Evolutionary conservation across 30 jellyfish, hydroid and myxozoan species (phyloP).

Genomic region (Hydra vulgaris): DNA sequence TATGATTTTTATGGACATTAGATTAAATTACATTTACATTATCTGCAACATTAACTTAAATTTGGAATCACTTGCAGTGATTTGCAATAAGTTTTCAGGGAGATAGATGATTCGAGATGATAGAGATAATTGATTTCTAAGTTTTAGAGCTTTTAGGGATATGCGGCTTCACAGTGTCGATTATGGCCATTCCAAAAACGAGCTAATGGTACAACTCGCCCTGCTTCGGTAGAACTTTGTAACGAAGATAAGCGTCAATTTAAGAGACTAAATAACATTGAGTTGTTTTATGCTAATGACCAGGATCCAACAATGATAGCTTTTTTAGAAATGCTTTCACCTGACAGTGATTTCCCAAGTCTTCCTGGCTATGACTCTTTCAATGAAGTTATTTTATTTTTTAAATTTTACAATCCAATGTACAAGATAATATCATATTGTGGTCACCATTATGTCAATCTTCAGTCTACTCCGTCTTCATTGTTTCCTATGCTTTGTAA

Average conservation of each 20-base stretch:
- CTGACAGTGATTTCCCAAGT: conserved; percentile 26
- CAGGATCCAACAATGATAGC: conserved; percentile 61
- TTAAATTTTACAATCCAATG: conserved; percentile 78
- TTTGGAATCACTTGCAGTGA: too few species aligned
- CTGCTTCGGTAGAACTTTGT: conserved; percentile 60
- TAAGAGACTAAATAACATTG: conserved; percentile 42
- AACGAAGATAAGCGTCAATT: conserved; percentile 41
- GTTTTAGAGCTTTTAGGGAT: too few species aligned
- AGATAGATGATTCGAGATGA: too few species aligned
- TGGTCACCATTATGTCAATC: conserved; percentile 74
- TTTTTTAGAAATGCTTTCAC: conserved; percentile 52
- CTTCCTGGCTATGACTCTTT: conserved; percentile 61
- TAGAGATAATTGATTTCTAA: too few species aligned
- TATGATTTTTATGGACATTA: too few species aligned
- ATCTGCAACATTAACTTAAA: too few species aligned
- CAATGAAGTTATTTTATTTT: conserved; percentile 51
- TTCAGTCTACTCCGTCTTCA: conserved; percentile 38
- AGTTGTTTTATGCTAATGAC: conserved; percentile 45
- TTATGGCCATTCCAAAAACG: conserved; percentile 89
- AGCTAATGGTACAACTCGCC: conserved; percentile 75
- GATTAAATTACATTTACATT: too few species aligned
- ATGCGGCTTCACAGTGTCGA: conserved; percentile 69
- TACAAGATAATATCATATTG: conserved; percentile 72
- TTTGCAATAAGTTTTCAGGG: too few species aligned
- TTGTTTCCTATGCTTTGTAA: conserved; percentile 67